phyloP scores from a whole-genome alignment of 2,797 vertebrate species.

The Neomorphus geoffroyi region DNA sequence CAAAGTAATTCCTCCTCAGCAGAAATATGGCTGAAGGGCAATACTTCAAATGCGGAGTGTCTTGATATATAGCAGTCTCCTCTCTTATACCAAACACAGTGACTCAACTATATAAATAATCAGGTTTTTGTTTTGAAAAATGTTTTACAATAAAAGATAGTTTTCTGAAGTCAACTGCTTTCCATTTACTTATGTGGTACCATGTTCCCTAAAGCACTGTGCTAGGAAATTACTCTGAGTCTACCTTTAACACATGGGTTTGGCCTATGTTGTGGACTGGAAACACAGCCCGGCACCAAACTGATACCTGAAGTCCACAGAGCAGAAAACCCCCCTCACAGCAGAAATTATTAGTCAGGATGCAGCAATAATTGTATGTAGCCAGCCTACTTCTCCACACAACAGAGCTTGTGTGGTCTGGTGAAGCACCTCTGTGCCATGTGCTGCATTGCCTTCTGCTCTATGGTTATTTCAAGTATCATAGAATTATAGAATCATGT shows the following conservation, averaged over 20 bases:
- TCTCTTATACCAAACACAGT: neutral
- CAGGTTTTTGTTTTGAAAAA: neutral
- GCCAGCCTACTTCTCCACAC: neutral
- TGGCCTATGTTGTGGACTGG: neutral
- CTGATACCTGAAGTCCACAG: neutral
- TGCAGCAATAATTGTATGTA: neutral
- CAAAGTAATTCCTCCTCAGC: neutral
- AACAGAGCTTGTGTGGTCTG: neutral
- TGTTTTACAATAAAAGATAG: neutral
- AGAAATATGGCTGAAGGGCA: constrained; percentile 9
- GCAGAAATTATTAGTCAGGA: neutral
- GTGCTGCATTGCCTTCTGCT: neutral
- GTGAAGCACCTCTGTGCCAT: neutral
- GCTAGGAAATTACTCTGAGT: neutral
- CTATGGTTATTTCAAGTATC: neutral
- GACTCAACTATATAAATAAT: neutral
- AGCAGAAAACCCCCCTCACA: neutral
- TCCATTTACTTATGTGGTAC: neutral
- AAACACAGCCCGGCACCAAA: neutral
- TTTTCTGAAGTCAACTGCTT: neutral
- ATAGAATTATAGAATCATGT: too few species aligned
- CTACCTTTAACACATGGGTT: neutral
- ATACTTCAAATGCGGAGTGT: neutral
- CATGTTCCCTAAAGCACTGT: neutral
- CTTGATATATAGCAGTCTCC: neutral